Base-by-base conservation (phyloP, 1,140 invertebrate species). In the Xylocopa sonorina region DNA sequence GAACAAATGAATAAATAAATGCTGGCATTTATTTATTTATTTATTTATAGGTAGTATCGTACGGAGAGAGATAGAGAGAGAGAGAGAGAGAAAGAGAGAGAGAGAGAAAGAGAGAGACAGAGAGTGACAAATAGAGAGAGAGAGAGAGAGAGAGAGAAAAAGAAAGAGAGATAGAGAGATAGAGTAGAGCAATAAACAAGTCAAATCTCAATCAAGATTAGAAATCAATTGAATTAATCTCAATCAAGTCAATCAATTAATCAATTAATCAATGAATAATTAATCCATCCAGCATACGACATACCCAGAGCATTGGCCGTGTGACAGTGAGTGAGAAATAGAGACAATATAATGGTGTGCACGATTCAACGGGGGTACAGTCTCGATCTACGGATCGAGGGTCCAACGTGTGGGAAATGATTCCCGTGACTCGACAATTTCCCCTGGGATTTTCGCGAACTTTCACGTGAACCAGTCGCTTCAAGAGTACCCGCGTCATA, bases 221-320 rank as follows among this genome's bases (percentile, higher is more conserved):
- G 76, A 85, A 87, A 88, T 80, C 83, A 87, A 86, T 88, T 38
- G 27, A 38, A 81, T 88, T 78, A 80, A 86, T 89, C n/a, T n/a
- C 74, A 82, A 83, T 72, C 69, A 58, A 46, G 83, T 60, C 69
- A 63, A 81, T 88, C 67, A 83, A 84, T 89, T 78, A 84, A 86
- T 89, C 63, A 87, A 87, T 84, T 72, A 81, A 81, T 58, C 78
- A 75, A 81, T 57, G 41, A 43, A 78, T 81, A 89, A 88, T 91
- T 89, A 90, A 89, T 91, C 82, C 89, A 93, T 92, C 91, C 91
- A 92, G 91, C 92, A 92, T 92, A 92, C 92, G 90, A 93, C 91
- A 92, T 93, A 92, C 88, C 90, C 91, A 92, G 90, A 92, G 90
- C 92, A 92, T 92, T 92, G 88, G 89, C 89, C 86, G 89, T 92